A percentile compares a stretch with the other conserved stretches of the same genome.
These are phyloP conservation scores for Fissipunctia ypsillon DNA, from an alignment of 2,888 invertebrate species.

Conservation along the genomic window DNA sequence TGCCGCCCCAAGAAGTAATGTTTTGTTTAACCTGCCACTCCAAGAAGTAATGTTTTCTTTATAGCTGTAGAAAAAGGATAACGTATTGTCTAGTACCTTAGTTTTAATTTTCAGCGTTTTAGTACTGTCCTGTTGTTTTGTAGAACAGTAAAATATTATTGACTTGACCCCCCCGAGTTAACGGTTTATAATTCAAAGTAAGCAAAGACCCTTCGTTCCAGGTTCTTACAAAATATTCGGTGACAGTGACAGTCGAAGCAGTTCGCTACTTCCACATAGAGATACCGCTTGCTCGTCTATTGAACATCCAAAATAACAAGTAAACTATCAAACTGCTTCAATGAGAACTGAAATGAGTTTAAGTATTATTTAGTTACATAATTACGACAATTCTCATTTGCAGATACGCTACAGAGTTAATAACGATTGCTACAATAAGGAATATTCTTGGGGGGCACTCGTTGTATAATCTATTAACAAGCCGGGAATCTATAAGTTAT, in stretches of 20 bases:
- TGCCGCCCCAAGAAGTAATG: constrained; percentile 98
- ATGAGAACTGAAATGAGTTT: background rate
- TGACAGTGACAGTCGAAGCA: constrained; percentile 97
- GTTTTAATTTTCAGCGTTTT: background rate
- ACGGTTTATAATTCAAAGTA: background rate
- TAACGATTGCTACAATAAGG: constrained; percentile 86
- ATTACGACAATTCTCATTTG: constrained; percentile 44
- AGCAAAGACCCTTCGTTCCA: constrained; percentile 79
- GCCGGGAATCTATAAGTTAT: constrained; percentile 90
- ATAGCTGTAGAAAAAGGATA: background rate
- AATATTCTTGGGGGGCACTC: constrained; percentile 92
- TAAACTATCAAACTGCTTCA: constrained; percentile 57
- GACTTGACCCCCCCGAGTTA: background rate
- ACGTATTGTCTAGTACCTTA: background rate
- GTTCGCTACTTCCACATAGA: constrained; percentile 94
- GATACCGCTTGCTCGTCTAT: constrained; percentile 92
- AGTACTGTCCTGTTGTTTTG: background rate
- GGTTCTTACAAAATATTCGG: constrained; percentile 94
- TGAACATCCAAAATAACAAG: constrained; percentile 80
- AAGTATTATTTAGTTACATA: background rate
- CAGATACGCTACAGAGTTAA: constrained; percentile 81
- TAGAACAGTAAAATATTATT: background rate
- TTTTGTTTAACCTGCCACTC: constrained; percentile 97
- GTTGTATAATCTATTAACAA: constrained; percentile 91
- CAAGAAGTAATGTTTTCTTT: constrained; percentile 93